Conservation (phyloP, 1,140 invertebrate genomes). For the Luehdorfia chinensis region DNA sequence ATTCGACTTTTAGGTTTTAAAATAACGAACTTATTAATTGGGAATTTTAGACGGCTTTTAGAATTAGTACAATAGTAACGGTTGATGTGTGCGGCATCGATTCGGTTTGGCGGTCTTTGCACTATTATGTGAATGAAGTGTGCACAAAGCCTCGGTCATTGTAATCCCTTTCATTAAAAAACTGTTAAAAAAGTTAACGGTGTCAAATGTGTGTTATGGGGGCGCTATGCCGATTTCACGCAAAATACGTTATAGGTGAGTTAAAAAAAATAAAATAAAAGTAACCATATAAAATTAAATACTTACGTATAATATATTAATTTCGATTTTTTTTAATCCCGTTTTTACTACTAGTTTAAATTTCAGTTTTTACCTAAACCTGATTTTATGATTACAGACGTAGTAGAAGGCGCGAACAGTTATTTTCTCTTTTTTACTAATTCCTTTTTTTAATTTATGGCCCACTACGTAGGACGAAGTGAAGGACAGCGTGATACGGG, state of each 20-base stretch:
- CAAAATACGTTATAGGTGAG: slow-evolving; percentile 70
- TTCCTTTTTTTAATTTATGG: no score
- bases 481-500: no score
- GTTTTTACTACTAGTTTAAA: not conserved
- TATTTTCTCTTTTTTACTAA: no score
- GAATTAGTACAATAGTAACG: slow-evolving; percentile 8
- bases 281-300: no score
- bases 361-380: no score
- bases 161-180: no score
- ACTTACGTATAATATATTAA: not conserved
- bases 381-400: no score
- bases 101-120: not conserved
- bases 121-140: not conserved
- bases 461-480: no score
- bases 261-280: no score
- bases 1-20: not conserved
- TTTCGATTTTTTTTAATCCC: not conserved
- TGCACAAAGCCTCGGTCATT: not conserved
- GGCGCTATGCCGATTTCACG: slow-evolving; percentile 68
- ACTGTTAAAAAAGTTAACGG: slow-evolving; percentile 8
- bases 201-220: slow-evolving; percentile 65
- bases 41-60: not conserved
- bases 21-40: slow-evolving; percentile 1
- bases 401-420: no score
- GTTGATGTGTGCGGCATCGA: not conserved